Percentiles rank a stretch among this genome's conserved stretches.
Conservation (phyloP, 2,888 invertebrate genomes). For the Lochmaea crataegi region DNA sequence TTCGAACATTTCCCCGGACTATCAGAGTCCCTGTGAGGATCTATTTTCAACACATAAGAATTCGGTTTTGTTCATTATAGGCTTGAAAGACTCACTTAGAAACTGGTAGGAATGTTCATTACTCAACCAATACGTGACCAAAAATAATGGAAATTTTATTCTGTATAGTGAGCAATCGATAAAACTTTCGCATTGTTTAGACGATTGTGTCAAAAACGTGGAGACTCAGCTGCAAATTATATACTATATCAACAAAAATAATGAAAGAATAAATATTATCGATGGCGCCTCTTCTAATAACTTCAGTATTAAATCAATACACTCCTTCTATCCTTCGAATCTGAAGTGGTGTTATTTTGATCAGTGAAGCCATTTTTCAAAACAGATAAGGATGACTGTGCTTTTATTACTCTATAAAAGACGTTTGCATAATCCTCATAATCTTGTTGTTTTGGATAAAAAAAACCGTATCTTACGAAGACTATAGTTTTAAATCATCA, state of each 20-base stretch:
- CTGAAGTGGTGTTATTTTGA: background rate
- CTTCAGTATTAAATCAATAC: conserved; percentile 25
- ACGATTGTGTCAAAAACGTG: background rate
- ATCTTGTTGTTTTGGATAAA: background rate
- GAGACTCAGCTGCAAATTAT: conserved; percentile 1
- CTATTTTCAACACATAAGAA: too few relatives aligned
- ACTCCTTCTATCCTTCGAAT: background rate
- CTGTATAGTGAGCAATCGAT: background rate
- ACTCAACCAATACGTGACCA: background rate
- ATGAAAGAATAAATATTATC: conserved; percentile 40
- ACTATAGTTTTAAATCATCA: too few relatives aligned
- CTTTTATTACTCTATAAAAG: background rate
- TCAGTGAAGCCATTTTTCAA: background rate
- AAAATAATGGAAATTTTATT: background rate
- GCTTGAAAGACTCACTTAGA: too few relatives aligned
- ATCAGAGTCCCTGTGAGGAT: too few relatives aligned
- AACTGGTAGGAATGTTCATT: too few relatives aligned
- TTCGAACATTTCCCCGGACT: too few relatives aligned
- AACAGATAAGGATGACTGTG: too few relatives aligned
- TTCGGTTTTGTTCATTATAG: too few relatives aligned
- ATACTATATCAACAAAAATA: conserved; percentile 34
- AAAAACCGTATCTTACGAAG: background rate
- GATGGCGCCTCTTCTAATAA: conserved; percentile 31
- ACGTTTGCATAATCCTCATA: background rate
- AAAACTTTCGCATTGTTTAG: background rate